Conservation (phyloP, 1,140 invertebrate species). For the Listronotus bonariensis region DNA sequence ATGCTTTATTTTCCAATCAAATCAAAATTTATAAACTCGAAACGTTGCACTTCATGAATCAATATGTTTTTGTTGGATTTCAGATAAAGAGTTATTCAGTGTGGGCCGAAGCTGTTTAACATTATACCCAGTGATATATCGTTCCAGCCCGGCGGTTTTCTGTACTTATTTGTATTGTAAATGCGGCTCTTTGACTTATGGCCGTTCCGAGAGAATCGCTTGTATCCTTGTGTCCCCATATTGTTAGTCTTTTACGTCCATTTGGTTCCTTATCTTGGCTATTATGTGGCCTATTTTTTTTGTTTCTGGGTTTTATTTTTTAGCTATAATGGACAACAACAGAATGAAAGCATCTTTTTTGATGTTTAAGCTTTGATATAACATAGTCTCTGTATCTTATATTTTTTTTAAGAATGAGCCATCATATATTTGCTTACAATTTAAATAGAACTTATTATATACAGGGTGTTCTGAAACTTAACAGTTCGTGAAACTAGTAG, state of each 20-base stretch:
- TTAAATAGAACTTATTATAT: too few species aligned
- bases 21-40: constrained; percentile 21
- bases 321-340: too few species aligned
- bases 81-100: constrained; percentile 34
- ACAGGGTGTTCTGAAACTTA: too few species aligned
- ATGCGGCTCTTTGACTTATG: constrained; percentile 38
- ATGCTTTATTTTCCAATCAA: too few species aligned
- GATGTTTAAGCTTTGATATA: too few species aligned
- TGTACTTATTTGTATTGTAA: constrained; percentile 42
- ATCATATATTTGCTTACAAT: too few species aligned
- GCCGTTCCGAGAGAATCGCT: not conserved
- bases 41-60: constrained; percentile 38
- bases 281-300: not conserved
- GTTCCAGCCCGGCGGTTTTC: constrained; percentile 28
- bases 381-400: too few species aligned
- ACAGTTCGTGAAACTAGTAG: too few species aligned
- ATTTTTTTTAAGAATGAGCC: too few species aligned
- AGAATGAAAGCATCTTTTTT: too few species aligned
- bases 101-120: constrained; percentile 30
- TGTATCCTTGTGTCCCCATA: constrained; percentile 1
- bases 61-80: constrained; percentile 32
- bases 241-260: not conserved
- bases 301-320: too few species aligned
- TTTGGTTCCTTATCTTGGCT: not conserved
- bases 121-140: constrained; percentile 32